Percentiles rank a stretch among this genome's conserved stretches.
These are phyloP conservation scores for Dipodomys ordii DNA, from an alignment of 2,113 vertebrate genomes.

Conservation along the genomic window DNA sequence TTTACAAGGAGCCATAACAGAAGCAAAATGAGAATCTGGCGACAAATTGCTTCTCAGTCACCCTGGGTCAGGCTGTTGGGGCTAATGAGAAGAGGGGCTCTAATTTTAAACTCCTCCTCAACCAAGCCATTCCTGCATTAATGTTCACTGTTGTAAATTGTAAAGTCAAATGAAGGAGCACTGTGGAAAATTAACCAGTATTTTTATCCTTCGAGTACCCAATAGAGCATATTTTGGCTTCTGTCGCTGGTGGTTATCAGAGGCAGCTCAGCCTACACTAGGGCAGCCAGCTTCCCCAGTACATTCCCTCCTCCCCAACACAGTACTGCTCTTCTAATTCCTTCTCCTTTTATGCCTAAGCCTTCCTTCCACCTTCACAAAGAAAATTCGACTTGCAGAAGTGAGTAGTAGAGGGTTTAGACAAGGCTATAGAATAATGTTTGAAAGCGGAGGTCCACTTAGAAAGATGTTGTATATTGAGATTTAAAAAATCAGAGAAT, in stretches of 20 bases:
- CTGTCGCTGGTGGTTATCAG: conserved; percentile 85
- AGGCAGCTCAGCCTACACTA: conserved; percentile 76
- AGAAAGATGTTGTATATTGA: conserved; percentile 74
- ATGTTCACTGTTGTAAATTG: conserved; percentile 90
- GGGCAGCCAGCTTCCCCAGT: conserved; percentile 67
- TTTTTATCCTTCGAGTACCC: conserved; percentile 89
- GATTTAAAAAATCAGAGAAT: conserved; percentile 61
- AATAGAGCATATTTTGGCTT: conserved; percentile 90
- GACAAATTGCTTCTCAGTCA: conserved; percentile 91
- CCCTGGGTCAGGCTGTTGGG: conserved; percentile 90
- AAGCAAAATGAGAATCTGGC: conserved; percentile 91
- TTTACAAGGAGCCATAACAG: conserved; percentile 92
- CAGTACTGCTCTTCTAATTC: conserved; percentile 2
- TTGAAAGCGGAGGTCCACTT: conserved; percentile 75
- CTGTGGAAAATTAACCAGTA: conserved; percentile 92
- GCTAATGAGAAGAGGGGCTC: conserved; percentile 92
- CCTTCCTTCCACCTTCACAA: conserved; percentile 58
- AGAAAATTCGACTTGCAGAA: conserved; percentile 57
- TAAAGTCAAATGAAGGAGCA: conserved; percentile 93
- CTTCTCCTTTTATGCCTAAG: conserved; percentile 1
- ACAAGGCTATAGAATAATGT: conserved; percentile 73
- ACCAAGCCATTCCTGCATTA: conserved; percentile 90
- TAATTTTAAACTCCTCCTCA: conserved; percentile 93
- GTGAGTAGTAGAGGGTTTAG: conserved; percentile 69
- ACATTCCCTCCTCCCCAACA: not conserved